Conservation (phyloP, 1,140 invertebrate genomes). For the Hyles vespertilio region DNA sequence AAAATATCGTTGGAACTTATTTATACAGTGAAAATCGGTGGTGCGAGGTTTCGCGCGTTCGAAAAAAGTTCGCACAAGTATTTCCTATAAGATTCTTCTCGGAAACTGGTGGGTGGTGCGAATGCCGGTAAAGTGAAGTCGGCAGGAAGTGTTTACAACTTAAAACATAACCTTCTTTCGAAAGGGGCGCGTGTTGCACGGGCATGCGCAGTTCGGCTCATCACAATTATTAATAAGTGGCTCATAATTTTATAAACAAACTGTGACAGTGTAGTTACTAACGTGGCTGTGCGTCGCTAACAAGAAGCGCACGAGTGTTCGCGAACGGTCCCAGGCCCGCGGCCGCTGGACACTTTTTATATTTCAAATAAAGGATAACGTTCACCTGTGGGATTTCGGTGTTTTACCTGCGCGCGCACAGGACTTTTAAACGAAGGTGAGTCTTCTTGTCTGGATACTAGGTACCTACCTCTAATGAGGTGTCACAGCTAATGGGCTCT, state of each 20-base stretch:
- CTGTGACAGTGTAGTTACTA: conserved; percentile 41
- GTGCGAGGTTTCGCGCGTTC: conserved; percentile 24
- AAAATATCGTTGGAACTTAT: conserved; percentile 34
- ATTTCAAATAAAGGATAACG: conserved; percentile 49
- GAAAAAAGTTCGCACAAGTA: conserved; percentile 43
- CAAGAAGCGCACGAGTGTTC: conserved; percentile 42
- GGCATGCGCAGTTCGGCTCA: conserved; percentile 64
- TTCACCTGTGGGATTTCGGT: conserved; percentile 69
- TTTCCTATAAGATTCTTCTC: conserved; percentile 53
- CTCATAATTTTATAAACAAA: conserved; percentile 70
- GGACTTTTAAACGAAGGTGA: conserved; percentile 60
- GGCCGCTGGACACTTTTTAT: conserved; percentile 26
- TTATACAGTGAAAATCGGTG: conserved; percentile 22
- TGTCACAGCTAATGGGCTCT: neutral
- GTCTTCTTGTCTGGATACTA: conserved; percentile 16
- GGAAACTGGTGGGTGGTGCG: conserved; percentile 46
- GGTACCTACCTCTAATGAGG: conserved; percentile 2
- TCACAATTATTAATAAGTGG: conserved; percentile 62
- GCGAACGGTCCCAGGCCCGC: conserved; percentile 5
- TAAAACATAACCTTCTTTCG: conserved; percentile 66
- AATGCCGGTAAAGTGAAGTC: conserved; percentile 38
- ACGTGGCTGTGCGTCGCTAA: conserved; percentile 44
- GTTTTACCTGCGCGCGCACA: conserved; percentile 67
- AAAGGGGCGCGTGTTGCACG: conserved; percentile 61
- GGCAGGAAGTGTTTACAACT: conserved; percentile 51